Conservation (phyloP, 2,888 invertebrate genomes). For the Chydorus sphaericus region DNA sequence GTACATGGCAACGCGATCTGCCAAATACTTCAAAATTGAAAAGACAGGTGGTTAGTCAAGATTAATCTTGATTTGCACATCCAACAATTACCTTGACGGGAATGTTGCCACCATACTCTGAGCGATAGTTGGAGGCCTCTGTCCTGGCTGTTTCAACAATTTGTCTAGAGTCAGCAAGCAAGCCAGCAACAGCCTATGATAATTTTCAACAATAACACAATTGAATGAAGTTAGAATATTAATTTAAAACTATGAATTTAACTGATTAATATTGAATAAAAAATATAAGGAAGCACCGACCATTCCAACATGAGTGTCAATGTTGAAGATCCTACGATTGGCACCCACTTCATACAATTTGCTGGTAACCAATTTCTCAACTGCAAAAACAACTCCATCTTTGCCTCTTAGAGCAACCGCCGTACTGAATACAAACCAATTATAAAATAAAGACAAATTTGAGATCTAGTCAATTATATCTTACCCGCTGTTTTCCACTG, state of each 20-base stretch:
- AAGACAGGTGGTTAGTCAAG: neutral
- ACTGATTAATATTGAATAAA: too few relatives aligned
- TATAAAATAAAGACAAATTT: neutral
- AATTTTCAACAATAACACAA: too few relatives aligned
- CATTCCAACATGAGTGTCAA: conserved; percentile 90
- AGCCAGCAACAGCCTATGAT: conserved; percentile 61
- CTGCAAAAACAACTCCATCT: conserved; percentile 92
- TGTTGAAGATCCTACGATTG: conserved; percentile 77
- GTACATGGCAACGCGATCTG: conserved; percentile 86
- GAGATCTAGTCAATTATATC: conserved; percentile 20
- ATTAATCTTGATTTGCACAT: neutral
- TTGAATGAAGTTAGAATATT: too few relatives aligned
- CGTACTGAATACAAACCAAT: conserved; percentile 40
- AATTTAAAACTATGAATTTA: too few relatives aligned
- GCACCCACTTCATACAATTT: conserved; percentile 84
- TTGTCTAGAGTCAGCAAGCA: conserved; percentile 86
- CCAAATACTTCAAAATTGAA: conserved; percentile 41
- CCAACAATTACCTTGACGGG: conserved; percentile 49
- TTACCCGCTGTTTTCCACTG: conserved; percentile 90
- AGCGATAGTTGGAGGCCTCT: conserved; percentile 86
- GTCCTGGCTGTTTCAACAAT: conserved; percentile 81
- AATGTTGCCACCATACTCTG: conserved; percentile 73
- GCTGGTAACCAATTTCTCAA: conserved; percentile 90
- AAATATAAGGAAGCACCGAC: conserved; percentile 35
- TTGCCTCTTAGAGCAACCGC: conserved; percentile 87